Evolutionary conservation across 2,113 vertebrate species (phyloP), one percentile per base, ranked within the genome.

Genomic region (Verasper variegatus): DNA sequence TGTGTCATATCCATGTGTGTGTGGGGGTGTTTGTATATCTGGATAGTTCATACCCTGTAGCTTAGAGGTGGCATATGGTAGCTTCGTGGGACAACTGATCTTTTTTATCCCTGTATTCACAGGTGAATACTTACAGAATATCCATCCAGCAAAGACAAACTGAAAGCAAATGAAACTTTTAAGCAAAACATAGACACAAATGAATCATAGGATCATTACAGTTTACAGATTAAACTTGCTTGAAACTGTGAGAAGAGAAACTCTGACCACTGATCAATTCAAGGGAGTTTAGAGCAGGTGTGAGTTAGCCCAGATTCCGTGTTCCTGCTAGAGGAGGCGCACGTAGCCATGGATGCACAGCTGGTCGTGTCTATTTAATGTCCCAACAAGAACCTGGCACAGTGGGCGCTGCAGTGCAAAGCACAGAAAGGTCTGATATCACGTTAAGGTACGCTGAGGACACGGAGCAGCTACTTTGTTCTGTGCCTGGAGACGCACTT

Each of bases 221-320:
- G 68, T 14, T 52, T 37, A 42, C 40, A 42, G 14, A 56, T 26
- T 45, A n/a, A 23, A 37, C 23, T 14, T 67, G 17, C 26, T 55
- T 15, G 3, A 31, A 31, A 31, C 31, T 31, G 31, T 31, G 31
- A 42, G 0, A 26, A 37, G 21, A 23, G 12, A 18, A 54, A n/a
- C 52, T 76, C 27, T 54, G 63, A 12, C 21, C n/a, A 3, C 14
- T 47, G 14, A 51, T 18, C 10, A 2, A 1, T 54, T n/a, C 3
- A n/a, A 52, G 12, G 18, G 0, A 51, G 5, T 78, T 74, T 23
- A 6, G 37, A 82, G 68, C 78, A 81, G 78, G 75, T 88, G 79
- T 59, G 74, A 20, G 47, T 76, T 65, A 68, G 42, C 70, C 68
- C 57, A 76, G 26, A 69, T 82, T 82, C 60, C 37, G 21, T n/a